Conservation (phyloP, 2,888 invertebrate genomes). For the Drosophila prostipennis region DNA sequence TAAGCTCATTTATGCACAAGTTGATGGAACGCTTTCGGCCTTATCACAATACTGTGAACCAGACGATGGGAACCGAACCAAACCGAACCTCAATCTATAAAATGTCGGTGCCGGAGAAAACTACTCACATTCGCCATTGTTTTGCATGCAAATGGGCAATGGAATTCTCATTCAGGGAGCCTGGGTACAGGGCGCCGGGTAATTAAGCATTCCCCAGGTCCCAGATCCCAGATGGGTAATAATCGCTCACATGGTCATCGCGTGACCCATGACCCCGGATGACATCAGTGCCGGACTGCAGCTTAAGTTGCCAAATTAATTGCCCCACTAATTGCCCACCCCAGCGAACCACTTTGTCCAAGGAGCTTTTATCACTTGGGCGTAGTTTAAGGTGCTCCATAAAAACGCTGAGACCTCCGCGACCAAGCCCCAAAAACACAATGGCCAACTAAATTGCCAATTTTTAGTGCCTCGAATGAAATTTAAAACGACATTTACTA, state of each 20-base stretch:
- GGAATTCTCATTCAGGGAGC: constrained; percentile 40
- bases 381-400: constrained; percentile 58
- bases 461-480: constrained; percentile 63
- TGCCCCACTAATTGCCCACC: constrained; percentile 66
- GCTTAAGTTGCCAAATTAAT: constrained; percentile 59
- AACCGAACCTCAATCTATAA: constrained; percentile 17
- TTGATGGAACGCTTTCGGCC: constrained; percentile 7
- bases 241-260: constrained; percentile 36
- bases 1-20: not conserved
- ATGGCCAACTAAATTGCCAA: constrained; percentile 61
- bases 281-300: constrained; percentile 59
- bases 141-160: constrained; percentile 60
- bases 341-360: constrained; percentile 46
- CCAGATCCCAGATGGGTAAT: constrained; percentile 36
- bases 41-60: constrained; percentile 51
- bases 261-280: constrained; percentile 49
- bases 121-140: constrained; percentile 54
- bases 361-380: constrained; percentile 58
- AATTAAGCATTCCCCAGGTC: constrained; percentile 49
- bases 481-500: constrained; percentile 57
- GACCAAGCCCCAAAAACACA: constrained; percentile 35
- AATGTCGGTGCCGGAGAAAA: constrained; percentile 34
- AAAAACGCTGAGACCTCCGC: constrained; percentile 45
- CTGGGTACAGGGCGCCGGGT: constrained; percentile 7
- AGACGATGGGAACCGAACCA: constrained; percentile 25